Evolutionary conservation across 2,113 vertebrate genomes (phyloP), one percentile per base, ranked within the genome.

Genomic region (Spizaetus ornatus): DNA sequence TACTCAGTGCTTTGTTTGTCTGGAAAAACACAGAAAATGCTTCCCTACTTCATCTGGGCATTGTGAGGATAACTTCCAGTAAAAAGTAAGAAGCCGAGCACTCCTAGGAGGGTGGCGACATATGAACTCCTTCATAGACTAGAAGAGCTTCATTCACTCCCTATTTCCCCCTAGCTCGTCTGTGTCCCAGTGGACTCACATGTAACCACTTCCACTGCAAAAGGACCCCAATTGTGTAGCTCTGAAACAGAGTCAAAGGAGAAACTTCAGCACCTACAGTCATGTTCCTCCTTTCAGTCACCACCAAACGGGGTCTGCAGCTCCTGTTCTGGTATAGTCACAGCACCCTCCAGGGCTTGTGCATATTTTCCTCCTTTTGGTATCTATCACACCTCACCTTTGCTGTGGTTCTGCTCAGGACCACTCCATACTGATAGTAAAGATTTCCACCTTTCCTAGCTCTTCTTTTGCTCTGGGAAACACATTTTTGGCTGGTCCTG

Each of bases 1-100:
- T 87, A 77, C 73, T 79, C 89, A 72, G 58, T 34, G 77, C 78
- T 95, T 96, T 89, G 79, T 92, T 97, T 95, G 93, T 82, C 86
- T 94, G 65, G 61, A 89, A 95, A 97, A 96, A 87, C 86, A 97
- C 32, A 84, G 73, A 81, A 89, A 91, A 87, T 82, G 36, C 73
- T 89, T 95, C 81, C 65, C 88, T 86, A n/a, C 76, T 88, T 95
- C 93, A 79, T 81, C 36, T 63, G 62, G 77, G 47, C 59, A 88
- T 48, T 84, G 26, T 87, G 61, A 82, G 40, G 81, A 89, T 89
- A 95, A 85, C 81, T 91, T 94, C 73, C 91, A 94, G 86, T 76
- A 95, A 95, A 80, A 93, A 71, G 31, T 42, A 87, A 38, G 53
- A 93, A 96, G 67, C 36, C 65, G 88, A 69, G 38, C 73, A 72